These are phyloP conservation scores for Chorisops tibialis DNA, from an alignment of 2,888 invertebrate species.

Conservation along the genomic window DNA sequence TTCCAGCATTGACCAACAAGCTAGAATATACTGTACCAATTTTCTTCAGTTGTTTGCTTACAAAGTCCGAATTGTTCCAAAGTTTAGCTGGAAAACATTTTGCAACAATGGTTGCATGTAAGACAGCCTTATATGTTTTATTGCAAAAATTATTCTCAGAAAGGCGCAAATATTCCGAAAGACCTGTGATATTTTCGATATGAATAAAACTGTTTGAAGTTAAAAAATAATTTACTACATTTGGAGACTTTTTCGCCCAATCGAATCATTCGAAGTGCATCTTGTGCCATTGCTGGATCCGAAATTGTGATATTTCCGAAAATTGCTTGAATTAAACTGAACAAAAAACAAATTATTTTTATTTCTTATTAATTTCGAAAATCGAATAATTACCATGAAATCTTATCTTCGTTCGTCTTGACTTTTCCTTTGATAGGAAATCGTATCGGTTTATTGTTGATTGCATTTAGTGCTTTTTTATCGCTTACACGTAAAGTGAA, in stretches of 20 bases:
- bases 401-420: slow-evolving; percentile 68
- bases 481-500: slow-evolving; percentile 67
- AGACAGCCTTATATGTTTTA: slow-evolving; percentile 55
- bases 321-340: slow-evolving; percentile 70
- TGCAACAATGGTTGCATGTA: slow-evolving; percentile 60
- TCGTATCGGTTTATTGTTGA: slow-evolving; percentile 65
- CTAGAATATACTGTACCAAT: slow-evolving; percentile 66
- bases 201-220: not conserved
- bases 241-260: slow-evolving; percentile 65
- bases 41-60: slow-evolving; percentile 67
- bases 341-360: slow-evolving; percentile 25
- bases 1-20: slow-evolving; percentile 63
- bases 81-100: slow-evolving; percentile 66
- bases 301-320: slow-evolving; percentile 66
- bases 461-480: slow-evolving; percentile 63
- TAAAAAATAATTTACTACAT: slow-evolving; percentile 55
- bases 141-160: slow-evolving; percentile 42
- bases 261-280: slow-evolving; percentile 65
- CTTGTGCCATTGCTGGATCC: slow-evolving; percentile 67
- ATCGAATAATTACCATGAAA: slow-evolving; percentile 61
- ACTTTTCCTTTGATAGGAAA: slow-evolving; percentile 71
- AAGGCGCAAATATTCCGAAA: slow-evolving; percentile 58
- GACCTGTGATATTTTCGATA: slow-evolving; percentile 48
- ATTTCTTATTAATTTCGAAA: not conserved
- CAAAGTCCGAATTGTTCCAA: slow-evolving; percentile 72